A percentile compares a stretch with the other conserved stretches of the same genome.
Conservation (phyloP, 2,113 vertebrate species). For the Chaetodon trifascialis region DNA sequence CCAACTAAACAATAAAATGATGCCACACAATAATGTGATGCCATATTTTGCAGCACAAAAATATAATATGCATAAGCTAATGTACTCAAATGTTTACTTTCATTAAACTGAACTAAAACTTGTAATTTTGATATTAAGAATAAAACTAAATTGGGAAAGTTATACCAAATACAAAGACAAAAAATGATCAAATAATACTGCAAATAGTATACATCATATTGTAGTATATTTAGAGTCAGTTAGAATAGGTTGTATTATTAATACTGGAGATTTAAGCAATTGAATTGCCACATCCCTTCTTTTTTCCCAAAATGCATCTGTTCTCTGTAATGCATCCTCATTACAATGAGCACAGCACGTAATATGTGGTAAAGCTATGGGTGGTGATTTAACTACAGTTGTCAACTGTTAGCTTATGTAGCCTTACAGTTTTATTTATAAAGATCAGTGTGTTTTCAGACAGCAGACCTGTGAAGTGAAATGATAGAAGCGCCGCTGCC, state of each 20-base stretch:
- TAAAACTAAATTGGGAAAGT: background rate
- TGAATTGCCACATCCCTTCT: background rate
- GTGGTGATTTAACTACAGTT: background rate
- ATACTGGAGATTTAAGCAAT: background rate
- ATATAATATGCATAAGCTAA: background rate
- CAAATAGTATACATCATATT: background rate
- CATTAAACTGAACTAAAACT: background rate
- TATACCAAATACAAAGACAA: background rate
- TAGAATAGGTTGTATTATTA: background rate
- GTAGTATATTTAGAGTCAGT: background rate
- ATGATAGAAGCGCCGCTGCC: slow-evolving; percentile 47
- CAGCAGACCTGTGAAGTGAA: slow-evolving; percentile 25
- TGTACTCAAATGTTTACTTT: background rate
- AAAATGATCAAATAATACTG: too few relatives aligned
- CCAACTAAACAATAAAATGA: background rate
- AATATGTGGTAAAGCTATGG: background rate
- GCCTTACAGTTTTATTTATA: background rate
- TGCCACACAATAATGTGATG: background rate
- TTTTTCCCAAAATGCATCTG: background rate
- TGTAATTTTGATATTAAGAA: background rate
- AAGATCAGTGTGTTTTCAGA: slow-evolving; percentile 7
- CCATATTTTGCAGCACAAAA: background rate
- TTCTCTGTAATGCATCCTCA: background rate
- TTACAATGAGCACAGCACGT: background rate
- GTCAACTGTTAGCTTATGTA: background rate